A percentile compares a stretch with the other conserved stretches of the same genome.
Conservation (phyloP, 2,113 vertebrate species). For the Oceanites oceanicus region DNA sequence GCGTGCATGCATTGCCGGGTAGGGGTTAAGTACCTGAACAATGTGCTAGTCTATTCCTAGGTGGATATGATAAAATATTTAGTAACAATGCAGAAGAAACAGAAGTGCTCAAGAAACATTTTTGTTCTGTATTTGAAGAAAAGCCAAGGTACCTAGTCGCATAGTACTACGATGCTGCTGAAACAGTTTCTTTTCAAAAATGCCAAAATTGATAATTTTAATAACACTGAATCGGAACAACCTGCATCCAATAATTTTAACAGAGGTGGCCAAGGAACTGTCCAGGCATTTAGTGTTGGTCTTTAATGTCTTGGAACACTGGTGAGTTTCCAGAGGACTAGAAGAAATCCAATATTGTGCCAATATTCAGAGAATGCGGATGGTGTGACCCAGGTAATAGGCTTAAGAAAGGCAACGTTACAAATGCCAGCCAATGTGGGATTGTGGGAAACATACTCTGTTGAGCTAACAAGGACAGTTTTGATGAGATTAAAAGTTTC, state of each 20-base stretch:
- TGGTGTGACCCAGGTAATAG: neutral
- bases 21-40: neutral
- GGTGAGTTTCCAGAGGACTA: neutral
- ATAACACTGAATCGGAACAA: neutral
- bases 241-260: neutral
- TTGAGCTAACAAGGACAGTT: neutral
- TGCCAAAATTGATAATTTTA: neutral
- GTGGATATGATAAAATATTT: neutral
- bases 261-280: constrained; percentile 7
- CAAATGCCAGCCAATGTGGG: neutral
- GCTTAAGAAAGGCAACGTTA: neutral
- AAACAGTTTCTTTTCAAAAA: neutral
- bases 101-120: neutral
- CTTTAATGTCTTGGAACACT: neutral
- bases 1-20: neutral
- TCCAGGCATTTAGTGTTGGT: neutral
- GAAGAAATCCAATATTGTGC: neutral
- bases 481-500: neutral
- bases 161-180: neutral
- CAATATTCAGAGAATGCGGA: neutral
- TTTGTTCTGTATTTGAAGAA: neutral
- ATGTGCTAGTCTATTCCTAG: neutral
- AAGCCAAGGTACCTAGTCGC: neutral
- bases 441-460: neutral
- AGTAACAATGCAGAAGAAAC: neutral